A percentile compares a stretch with the other conserved stretches of the same genome.
phyloP scores from a whole-genome alignment of 2,113 vertebrate species.

The Neolamprologus kungweensis region DNA sequence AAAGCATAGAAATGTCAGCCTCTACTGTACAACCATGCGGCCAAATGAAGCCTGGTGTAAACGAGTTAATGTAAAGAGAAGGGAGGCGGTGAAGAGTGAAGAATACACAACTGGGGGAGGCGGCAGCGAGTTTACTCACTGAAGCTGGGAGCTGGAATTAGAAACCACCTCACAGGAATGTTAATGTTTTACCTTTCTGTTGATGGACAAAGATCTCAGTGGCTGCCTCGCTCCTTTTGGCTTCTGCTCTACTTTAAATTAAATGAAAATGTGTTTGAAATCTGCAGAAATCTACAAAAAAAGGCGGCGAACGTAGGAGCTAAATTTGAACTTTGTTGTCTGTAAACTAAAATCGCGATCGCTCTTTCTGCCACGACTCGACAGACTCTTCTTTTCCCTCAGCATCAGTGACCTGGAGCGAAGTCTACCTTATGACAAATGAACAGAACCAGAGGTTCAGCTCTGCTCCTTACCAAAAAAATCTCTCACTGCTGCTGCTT shows the following conservation, averaged over 20 bases:
- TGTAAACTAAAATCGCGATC: accelerated
- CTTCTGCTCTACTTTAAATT: background rate
- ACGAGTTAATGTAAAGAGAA: background rate
- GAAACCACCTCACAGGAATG: background rate
- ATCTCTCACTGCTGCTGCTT: background rate
- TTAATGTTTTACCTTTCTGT: background rate
- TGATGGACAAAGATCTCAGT: background rate
- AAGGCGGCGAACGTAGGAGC: accelerated
- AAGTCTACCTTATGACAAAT: background rate
- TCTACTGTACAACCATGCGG: background rate
- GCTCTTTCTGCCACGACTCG: background rate
- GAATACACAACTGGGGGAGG: background rate
- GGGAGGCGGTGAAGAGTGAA: background rate
- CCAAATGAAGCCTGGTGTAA: background rate
- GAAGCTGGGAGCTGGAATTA: background rate
- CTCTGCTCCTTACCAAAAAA: background rate
- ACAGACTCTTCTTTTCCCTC: background rate
- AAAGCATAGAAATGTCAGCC: background rate
- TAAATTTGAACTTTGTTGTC: background rate
- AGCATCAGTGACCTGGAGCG: accelerated
- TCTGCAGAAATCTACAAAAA: background rate
- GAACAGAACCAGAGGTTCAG: background rate
- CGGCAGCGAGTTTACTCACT: background rate
- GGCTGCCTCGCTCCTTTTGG: background rate
- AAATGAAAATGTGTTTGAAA: background rate